Base-by-base conservation (phyloP, 2,888 invertebrate species). In the Papilio gigon region DNA sequence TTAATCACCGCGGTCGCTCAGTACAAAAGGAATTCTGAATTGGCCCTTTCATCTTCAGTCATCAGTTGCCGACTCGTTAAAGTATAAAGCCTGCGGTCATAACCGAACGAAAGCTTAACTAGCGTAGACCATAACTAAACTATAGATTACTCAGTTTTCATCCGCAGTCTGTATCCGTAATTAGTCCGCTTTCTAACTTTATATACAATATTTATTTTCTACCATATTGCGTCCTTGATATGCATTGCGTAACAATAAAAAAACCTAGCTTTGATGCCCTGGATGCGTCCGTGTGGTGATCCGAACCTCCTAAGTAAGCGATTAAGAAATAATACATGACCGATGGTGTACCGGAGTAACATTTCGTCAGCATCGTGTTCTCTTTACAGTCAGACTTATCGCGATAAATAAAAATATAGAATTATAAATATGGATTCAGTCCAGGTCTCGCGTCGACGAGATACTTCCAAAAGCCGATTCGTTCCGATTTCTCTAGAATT, bases 171-270 rank as follows among this genome's bases (percentile, higher is more conserved):
- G 90, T 89, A 87, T 87, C 83, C 84, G 84, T 86, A 87, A 87
- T 86, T 86, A 87, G 84, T 89, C 86, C 81, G 84, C 85, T 85
- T 82, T 85, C 88, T 89, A 89, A 85, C 81, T 86, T 83, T 91
- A 92, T 91, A 82, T 92, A 92, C 91, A 92, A 88, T 90, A 91
- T 92, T 91, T 91, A 92, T 91, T 91, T 88, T 84, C 92, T 92
- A 92, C 87, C 92, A 91, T 92, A 92, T 92, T 92, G 92, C 92
- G 92, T 92, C 86, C 89, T 87, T 90, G 92, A 92, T 92, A 92
- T 91, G 92, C 92, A 91, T 92, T 86, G 92, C 92, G 92, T 90
- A 91, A 91, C 92, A 91, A 91, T 90, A 91, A 90, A 90, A 90
- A 90, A 90, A 90, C 87, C 82, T 89, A 89, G 90, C 90, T 89